These are phyloP conservation scores for Lasioglossum albipes DNA, from an alignment of 1,140 invertebrate genomes.

Conservation along the genomic window DNA sequence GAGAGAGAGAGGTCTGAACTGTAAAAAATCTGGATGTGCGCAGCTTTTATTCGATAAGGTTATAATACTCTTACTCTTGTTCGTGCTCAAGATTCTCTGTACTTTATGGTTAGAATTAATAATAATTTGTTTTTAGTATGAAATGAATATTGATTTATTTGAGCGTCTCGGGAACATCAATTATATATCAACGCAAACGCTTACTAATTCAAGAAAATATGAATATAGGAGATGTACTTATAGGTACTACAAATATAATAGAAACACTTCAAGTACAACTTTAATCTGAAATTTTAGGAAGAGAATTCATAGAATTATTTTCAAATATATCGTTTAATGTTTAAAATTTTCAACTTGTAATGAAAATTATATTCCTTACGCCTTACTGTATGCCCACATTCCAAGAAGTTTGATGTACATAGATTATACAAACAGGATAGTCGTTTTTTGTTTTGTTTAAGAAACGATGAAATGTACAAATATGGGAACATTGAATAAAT, in stretches of 20 bases:
- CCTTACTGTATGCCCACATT: conserved; percentile 29
- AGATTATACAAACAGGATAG: conserved; percentile 52
- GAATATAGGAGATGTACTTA: conserved; percentile 15
- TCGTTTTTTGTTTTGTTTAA: conserved; percentile 34
- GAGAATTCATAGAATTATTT: conserved; percentile 2
- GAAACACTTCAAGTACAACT: neutral
- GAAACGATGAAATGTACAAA: conserved; percentile 58
- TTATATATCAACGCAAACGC: conserved; percentile 10
- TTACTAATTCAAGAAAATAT: conserved; percentile 17
- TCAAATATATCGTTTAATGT: conserved; percentile 38
- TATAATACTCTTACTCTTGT: neutral
- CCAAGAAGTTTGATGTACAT: conserved; percentile 34
- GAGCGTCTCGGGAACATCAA: conserved; percentile 15
- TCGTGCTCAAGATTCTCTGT: conserved; percentile 25
- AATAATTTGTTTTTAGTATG: conserved; percentile 2
- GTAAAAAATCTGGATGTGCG: neutral
- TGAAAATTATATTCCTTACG: conserved; percentile 25
- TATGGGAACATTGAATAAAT: conserved; percentile 56
- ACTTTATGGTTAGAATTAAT: conserved; percentile 13
- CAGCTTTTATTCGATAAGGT: conserved; percentile 28
- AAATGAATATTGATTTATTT: conserved; percentile 26
- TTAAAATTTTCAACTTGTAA: conserved; percentile 26
- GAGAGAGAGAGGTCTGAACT: neutral
- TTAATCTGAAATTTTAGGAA: conserved; percentile 2
- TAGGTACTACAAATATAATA: conserved; percentile 16